phyloP scores from a whole-genome alignment of 2,888 invertebrate species.

The Cephus sareptanus region DNA sequence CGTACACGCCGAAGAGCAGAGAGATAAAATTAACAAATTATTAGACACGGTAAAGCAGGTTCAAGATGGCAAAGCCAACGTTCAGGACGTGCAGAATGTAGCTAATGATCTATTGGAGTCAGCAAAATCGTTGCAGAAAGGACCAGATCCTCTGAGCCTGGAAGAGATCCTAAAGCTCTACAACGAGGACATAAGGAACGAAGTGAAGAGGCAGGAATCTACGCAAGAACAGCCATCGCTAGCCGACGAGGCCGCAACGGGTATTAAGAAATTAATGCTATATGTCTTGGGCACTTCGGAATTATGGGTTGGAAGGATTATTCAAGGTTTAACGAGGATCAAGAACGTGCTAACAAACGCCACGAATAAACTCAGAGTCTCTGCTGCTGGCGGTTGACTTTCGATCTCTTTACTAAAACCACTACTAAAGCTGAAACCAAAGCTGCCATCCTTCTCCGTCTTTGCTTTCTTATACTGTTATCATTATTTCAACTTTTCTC shows the following conservation, averaged over 20 bases:
- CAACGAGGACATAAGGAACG: conserved; percentile 58
- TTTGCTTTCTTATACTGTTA: background rate
- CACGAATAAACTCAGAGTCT: conserved; percentile 35
- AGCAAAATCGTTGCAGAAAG: conserved; percentile 51
- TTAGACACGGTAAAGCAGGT: conserved; percentile 58
- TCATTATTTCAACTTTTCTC: background rate
- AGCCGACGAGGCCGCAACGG: conserved; percentile 38
- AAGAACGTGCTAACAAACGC: conserved; percentile 43
- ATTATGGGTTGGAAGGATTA: conserved; percentile 45
- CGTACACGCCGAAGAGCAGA: conserved; percentile 66
- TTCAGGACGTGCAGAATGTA: conserved; percentile 48
- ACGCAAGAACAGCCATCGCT: conserved; percentile 32
- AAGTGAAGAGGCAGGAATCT: conserved; percentile 57
- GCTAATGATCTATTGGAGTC: conserved; percentile 51
- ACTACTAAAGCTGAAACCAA: background rate
- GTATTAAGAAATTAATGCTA: conserved; percentile 58
- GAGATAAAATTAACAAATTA: conserved; percentile 62
- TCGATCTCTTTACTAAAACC: background rate
- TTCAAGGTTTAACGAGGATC: conserved; percentile 47
- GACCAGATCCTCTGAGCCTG: conserved; percentile 57
- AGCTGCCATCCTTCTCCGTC: background rate
- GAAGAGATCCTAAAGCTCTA: conserved; percentile 57
- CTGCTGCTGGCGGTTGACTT: conserved; percentile 33
- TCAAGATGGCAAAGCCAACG: conserved; percentile 56
- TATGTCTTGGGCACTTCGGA: conserved; percentile 47